Base-by-base conservation (phyloP, 2,797 vertebrate genomes). In the Petrocephalus sullivani region DNA sequence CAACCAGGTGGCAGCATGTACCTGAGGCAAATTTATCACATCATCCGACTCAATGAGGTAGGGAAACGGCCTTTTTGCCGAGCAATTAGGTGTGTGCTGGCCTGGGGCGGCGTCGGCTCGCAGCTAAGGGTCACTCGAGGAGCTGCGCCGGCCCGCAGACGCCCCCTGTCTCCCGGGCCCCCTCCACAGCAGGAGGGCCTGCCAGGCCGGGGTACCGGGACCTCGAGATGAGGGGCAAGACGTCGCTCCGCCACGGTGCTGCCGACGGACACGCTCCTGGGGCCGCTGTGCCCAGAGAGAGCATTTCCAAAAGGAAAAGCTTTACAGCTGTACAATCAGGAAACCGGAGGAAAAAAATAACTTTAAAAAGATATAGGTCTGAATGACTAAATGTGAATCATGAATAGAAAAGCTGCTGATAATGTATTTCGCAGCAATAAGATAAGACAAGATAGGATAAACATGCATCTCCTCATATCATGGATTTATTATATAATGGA, bases 41-140 rank as follows among this genome's bases (percentile, higher is more conserved):
- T 98, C 98, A 97, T 99, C 96, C 97, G 93, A 96, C 97, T 98
- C 98, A 99, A 99, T 99, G 98, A 99, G 98, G 98, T 99, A 98
- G 95, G 97, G 96, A 98, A 97, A 96, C 93, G 92, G 96, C 95
- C 95, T 95, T 96, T 98, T 97, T 97, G 95, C 96, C 94, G 95
- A 97, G 96, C 97, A 98, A 98, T 99, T 99, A 99, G 96, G 95
- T 97, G 97, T 96, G 96, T 96, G 97, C 95, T 98, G 96, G 96
- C 96, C 96, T 97, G 97, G 96, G 96, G 96, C 96, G 95, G 95
- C 94, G 93, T 96, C 96, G 95, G 94, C 94, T 95, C 94, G 93
- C 95, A 95, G 96, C 95, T 95, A 95, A 95, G 94, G 93, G 93
- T 95, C 96, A 95, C 93, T 95, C 93, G 95, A 96, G 95, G 93